A percentile compares a stretch with the other conserved stretches of the same genome.
These are phyloP conservation scores for Spongilla lacustris DNA, from an alignment of 37 sponge, comb jelly and placozoan species.

Conservation along the genomic window DNA sequence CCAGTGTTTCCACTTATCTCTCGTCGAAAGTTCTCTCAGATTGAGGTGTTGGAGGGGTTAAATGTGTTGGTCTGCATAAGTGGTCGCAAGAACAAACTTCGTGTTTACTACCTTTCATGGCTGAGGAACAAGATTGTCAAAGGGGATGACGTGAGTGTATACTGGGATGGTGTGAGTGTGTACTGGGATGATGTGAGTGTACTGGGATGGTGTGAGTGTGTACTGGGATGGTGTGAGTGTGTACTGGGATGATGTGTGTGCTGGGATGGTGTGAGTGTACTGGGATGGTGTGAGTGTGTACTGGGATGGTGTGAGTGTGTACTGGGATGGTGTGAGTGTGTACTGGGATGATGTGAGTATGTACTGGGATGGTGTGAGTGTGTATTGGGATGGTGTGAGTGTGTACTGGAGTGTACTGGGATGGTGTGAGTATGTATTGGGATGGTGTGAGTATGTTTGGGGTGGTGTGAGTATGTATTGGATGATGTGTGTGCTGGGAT, in stretches of 20 bases:
- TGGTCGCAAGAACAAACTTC: slow-evolving; percentile 93
- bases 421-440: slow-evolving; percentile 67
- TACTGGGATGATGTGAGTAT: slow-evolving; percentile 73
- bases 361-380: slow-evolving; percentile 74
- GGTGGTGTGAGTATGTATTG: no score
- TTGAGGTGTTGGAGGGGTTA: slow-evolving; percentile 94
- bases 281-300: slow-evolving; percentile 72
- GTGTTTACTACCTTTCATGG: slow-evolving; percentile 97
- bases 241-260: slow-evolving; percentile 75
- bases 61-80: slow-evolving; percentile 90
- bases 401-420: no score
- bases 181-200: slow-evolving; percentile 73
- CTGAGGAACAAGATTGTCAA: slow-evolving; percentile 92
- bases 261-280: slow-evolving; percentile 70
- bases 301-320: slow-evolving; percentile 72
- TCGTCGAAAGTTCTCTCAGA: slow-evolving; percentile 91
- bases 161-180: slow-evolving; percentile 64
- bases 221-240: slow-evolving; percentile 72
- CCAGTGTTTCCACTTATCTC: slow-evolving; percentile 94
- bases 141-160: slow-evolving; percentile 69
- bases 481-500: slow-evolving; percentile 72
- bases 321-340: slow-evolving; percentile 72
- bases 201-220: slow-evolving; percentile 72
- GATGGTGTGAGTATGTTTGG: slow-evolving; percentile 70
- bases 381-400: no score